Percentiles rank a stretch among this genome's conserved stretches.
phyloP scores from a whole-genome alignment of 2,113 vertebrate genomes.

The Aspiorhynchus laticeps region DNA sequence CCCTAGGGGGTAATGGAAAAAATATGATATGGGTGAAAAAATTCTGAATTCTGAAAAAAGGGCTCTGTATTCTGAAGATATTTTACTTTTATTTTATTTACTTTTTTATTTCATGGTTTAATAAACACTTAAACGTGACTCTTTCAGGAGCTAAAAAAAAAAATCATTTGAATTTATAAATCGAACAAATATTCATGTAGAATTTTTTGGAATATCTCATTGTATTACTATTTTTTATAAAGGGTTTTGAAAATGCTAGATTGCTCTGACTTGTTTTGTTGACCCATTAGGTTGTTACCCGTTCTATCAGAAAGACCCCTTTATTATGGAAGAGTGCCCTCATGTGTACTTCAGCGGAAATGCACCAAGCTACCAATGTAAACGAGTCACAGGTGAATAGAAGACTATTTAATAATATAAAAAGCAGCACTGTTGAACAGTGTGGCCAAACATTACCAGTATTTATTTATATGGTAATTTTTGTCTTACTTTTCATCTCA shows the following conservation, averaged over 20 bases:
- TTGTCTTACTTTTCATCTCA: constrained; percentile 54
- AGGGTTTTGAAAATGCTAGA: background rate
- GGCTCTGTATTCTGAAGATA: no score
- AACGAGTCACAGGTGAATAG: constrained; percentile 80
- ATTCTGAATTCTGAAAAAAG: no score
- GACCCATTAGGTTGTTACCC: constrained; percentile 88
- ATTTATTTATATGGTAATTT: background rate
- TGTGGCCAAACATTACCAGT: background rate
- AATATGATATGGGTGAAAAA: no score
- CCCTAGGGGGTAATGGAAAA: no score
- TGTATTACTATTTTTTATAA: background rate
- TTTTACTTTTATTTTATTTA: no score
- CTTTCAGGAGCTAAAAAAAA: no score
- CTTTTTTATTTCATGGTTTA: no score
- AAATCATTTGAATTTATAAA: no score
- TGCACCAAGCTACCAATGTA: constrained; percentile 83
- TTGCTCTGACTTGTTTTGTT: background rate
- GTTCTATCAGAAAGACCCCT: constrained; percentile 91
- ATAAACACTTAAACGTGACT: no score
- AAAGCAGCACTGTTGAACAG: background rate
- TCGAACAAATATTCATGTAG: no score
- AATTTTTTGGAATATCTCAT: no score
- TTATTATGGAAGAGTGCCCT: constrained; percentile 89
- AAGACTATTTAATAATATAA: background rate
- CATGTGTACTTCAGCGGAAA: constrained; percentile 95